These are phyloP conservation scores for Scotopteryx bipunctaria DNA, from an alignment of 2,888 invertebrate species.

Conservation along the genomic window DNA sequence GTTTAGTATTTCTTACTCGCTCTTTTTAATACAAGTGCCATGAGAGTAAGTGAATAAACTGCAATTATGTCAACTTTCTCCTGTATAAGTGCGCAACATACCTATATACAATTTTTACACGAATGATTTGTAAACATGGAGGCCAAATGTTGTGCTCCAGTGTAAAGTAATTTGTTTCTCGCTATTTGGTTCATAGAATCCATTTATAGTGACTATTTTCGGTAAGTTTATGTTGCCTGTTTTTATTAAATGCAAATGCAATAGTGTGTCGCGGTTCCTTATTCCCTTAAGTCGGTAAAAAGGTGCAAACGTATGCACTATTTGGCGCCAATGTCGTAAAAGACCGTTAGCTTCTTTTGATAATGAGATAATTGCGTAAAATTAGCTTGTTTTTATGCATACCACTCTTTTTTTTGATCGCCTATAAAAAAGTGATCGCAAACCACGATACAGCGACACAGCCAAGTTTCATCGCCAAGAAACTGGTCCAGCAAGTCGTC, in stretches of 20 bases:
- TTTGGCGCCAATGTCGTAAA: conserved; percentile 80
- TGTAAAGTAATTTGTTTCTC: conserved; percentile 55
- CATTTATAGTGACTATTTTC: conserved; percentile 41
- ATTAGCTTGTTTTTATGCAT: conserved; percentile 36
- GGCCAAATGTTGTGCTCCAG: conserved; percentile 66
- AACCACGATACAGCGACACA: conserved; percentile 35
- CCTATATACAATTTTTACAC: conserved; percentile 59
- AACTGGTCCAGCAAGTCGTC: conserved; percentile 78
- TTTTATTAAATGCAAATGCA: conserved; percentile 12
- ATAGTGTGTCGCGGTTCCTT: conserved; percentile 31
- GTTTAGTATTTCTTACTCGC: conserved; percentile 50
- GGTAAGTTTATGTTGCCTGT: conserved; percentile 50
- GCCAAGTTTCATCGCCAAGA: conserved; percentile 58
- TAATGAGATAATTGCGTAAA: conserved; percentile 38
- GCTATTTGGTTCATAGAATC: conserved; percentile 19
- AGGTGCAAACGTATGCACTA: conserved; percentile 80
- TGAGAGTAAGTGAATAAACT: conserved; percentile 60
- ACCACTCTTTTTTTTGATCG: conserved; percentile 25
- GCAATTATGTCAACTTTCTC: conserved; percentile 70
- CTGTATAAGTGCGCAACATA: conserved; percentile 52
- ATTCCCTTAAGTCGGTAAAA: conserved; percentile 31
- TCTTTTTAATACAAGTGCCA: conserved; percentile 45
- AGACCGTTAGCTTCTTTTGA: conserved; percentile 70
- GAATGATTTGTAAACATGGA: conserved; percentile 82
- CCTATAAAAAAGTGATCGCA: conserved; percentile 33